Evolutionary conservation across 2,113 vertebrate genomes (phyloP).

Genomic region (Melierax canorus): DNA sequence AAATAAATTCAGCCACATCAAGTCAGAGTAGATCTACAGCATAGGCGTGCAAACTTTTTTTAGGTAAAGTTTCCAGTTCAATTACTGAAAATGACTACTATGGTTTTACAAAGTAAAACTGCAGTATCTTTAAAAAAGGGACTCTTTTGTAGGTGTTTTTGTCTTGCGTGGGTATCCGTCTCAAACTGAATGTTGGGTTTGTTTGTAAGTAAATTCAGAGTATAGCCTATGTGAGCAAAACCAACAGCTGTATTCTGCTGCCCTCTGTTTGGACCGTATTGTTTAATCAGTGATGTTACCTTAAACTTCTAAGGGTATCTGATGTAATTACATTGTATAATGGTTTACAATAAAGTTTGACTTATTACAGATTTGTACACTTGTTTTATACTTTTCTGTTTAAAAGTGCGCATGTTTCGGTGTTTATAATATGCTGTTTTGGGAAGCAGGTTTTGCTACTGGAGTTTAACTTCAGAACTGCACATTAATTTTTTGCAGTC

Average conservation of each 20-base stretch:
- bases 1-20: background rate
- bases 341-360: constrained; percentile 87
- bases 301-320: constrained; percentile 64
- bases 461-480: background rate
- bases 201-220: constrained; percentile 40
- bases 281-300: constrained; percentile 50
- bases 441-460: background rate
- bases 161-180: background rate
- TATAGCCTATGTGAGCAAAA: constrained; percentile 33
- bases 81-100: constrained; percentile 35
- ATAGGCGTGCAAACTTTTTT: constrained; percentile 23
- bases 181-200: constrained; percentile 30
- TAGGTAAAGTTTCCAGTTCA: constrained; percentile 37
- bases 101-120: constrained; percentile 58
- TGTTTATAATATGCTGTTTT: background rate
- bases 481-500: background rate
- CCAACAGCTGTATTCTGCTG: constrained; percentile 35
- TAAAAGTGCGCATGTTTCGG: accelerated
- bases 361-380: constrained; percentile 50
- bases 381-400: background rate
- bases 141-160: constrained; percentile 34
- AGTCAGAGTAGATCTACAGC: constrained; percentile 31
- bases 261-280: constrained; percentile 24
- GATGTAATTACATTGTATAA: constrained; percentile 74
- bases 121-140: constrained; percentile 45